Evolutionary conservation across 2,113 vertebrate genomes (phyloP), one percentile per base, ranked within the genome.

Genomic region (Andinoacara biseriatus): DNA sequence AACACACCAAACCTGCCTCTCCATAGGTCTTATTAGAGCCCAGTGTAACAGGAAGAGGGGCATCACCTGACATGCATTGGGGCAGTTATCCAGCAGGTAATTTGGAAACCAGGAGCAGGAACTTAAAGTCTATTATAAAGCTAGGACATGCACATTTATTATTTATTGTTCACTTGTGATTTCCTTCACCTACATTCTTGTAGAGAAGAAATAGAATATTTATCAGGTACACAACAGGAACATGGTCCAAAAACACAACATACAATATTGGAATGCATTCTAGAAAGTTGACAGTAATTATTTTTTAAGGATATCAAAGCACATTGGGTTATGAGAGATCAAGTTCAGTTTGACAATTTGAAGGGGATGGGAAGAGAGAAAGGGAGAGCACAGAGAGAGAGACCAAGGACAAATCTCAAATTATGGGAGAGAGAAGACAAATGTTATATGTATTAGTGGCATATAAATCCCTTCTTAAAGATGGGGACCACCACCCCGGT

Each of bases 1-100:
- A 80, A 78, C 52, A 80, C 29, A 65, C 52, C 38, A 56, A 72
- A 84, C 35, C 81, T 72, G 75, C 81, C 67, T 69, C 81, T 81
- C 65, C 10, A 5, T 29, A 43, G 72, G 72, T 63, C 43, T 79
- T 20, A 63, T 63, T 72, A 72, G 31, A 49, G 58, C 26, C 31
- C 22, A 46, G 22, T 10, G 49, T 26, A 43, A 54, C 17, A 72
- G 60, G 65, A 80, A 78, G 38, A 26, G 22, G 38, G 7, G 60
- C 24, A 26, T 75, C 60, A 74, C 59, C 58, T 8, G n/a, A 77
- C 22, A 59, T 22, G 65, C 26, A 58, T 69, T 46, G 26, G 63
- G 35, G 59, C 65, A 77, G 29, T 33, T 65, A 74, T 80, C 38
- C n/a, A 5, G 61, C 2, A 29, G 58, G 7, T 38, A 33, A 79